Base-by-base conservation (phyloP, 2,888 invertebrate genomes). In the Spodoptera exigua region DNA sequence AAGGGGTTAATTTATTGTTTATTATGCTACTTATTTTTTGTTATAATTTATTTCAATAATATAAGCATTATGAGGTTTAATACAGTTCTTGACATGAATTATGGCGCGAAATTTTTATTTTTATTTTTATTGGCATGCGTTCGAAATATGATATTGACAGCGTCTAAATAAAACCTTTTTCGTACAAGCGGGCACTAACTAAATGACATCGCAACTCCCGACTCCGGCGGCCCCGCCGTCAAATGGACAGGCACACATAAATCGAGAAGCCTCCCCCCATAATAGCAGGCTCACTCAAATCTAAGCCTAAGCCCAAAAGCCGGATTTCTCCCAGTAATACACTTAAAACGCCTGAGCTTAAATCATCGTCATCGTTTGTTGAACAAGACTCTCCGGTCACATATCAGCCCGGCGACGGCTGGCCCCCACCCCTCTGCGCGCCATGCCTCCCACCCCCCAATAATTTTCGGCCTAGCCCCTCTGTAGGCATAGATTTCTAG, bases 361-460 rank as follows among this genome's bases (percentile, higher is more conserved):
- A 93, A 94, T 93, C 93, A 94, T 94, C 93, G 93, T 94, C 93
- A 93, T 91, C 93, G 93, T 94, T 94, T 94, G 93, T 93, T 94
- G 93, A 93, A 93, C 93, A 94, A 93, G 93, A 93, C 92, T 93
- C 92, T 89, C 92, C 90, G 93, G 93, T 93, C 93, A 94, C 93
- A 93, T 93, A 93, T 93, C 93, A 93, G 90, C 78, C 80, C 84
- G 85, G 86, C 87, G 90, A 88, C 88, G 89, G 84, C 83, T 74
- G 77, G 79, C 79, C 82, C 75, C 72, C 55, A 61, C 62, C 76
- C 67, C 62, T 41, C 10, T 0, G 32, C 53, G 70, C 70, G 49
- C 70, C 61, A 48, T 44, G n/a, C 61, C 70, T 61, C 73, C 74
- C 64, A 45, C 54, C 86, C 86, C 83, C 84, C 86, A 86, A 90